These are phyloP conservation scores for Phalera bucephala DNA, from an alignment of 2,888 invertebrate genomes.

Conservation along the genomic window DNA sequence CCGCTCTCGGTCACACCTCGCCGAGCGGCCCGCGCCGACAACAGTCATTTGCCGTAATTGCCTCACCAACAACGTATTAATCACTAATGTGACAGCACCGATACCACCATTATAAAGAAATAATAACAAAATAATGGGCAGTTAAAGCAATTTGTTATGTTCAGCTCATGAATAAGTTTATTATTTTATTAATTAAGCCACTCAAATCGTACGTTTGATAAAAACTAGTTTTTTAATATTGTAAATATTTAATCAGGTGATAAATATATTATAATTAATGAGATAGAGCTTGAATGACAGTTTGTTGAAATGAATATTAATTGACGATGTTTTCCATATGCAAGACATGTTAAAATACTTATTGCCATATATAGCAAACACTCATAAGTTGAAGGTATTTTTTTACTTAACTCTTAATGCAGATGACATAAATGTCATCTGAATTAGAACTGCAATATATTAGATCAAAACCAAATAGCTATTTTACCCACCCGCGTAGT, in stretches of 20 bases:
- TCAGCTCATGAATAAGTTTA: constrained; percentile 42
- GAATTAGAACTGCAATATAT: no score
- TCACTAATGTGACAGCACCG: constrained; percentile 69
- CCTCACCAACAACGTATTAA: constrained; percentile 67
- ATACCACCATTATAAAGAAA: constrained; percentile 56
- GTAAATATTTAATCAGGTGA: constrained; percentile 8
- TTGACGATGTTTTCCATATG: background rate
- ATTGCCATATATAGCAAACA: no score
- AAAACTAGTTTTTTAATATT: constrained; percentile 22
- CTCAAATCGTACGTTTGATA: constrained; percentile 31
- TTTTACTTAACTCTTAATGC: no score
- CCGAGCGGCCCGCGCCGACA: constrained; percentile 39
- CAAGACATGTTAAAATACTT: no score
- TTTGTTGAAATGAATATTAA: constrained; percentile 1
- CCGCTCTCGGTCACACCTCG: constrained; percentile 55
- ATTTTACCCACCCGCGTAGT: no score
- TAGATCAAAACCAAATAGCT: no score
- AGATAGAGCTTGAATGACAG: constrained; percentile 8
- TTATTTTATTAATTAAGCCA: constrained; percentile 37
- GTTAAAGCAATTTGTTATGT: constrained; percentile 44
- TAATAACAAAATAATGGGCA: constrained; percentile 54
- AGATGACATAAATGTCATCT: no score
- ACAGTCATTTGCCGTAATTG: constrained; percentile 68
- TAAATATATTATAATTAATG: constrained; percentile 16
- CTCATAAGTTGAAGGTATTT: no score